Evolutionary conservation across 2,113 vertebrate genomes (phyloP).

Genomic region (Muscicapa adusta): DNA sequence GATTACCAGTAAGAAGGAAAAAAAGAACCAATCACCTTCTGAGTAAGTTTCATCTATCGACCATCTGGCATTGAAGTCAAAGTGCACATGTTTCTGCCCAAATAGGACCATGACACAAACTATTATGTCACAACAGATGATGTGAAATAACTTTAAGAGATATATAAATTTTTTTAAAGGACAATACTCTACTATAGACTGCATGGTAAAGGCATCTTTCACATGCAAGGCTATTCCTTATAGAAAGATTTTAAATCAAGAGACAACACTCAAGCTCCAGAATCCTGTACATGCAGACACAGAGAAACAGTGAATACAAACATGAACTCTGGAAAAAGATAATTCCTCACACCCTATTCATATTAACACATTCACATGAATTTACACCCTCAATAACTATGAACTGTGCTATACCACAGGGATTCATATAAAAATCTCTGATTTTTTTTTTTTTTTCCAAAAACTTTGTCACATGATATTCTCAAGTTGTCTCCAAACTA

Average conservation of each 20-base stretch:
- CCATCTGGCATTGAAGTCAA: background rate
- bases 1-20: background rate
- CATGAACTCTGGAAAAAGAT: background rate
- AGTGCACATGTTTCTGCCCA: background rate
- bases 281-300: background rate
- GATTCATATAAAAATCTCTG: background rate
- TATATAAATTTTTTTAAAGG: background rate
- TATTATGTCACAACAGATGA: background rate
- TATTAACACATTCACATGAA: background rate
- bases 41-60: background rate
- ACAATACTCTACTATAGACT: background rate
- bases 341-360: background rate
- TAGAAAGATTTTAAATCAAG: background rate
- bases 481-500: background rate
- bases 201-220: background rate
- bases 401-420: background rate
- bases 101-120: background rate
- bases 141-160: background rate
- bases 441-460: background rate
- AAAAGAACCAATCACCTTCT: background rate
- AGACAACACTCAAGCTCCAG: background rate
- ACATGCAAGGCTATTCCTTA: background rate
- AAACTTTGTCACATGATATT: background rate
- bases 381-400: background rate
- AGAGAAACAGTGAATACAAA: background rate